Evolutionary conservation across 1,140 invertebrate genomes (phyloP).

Genomic region (Drosophila simulans): DNA sequence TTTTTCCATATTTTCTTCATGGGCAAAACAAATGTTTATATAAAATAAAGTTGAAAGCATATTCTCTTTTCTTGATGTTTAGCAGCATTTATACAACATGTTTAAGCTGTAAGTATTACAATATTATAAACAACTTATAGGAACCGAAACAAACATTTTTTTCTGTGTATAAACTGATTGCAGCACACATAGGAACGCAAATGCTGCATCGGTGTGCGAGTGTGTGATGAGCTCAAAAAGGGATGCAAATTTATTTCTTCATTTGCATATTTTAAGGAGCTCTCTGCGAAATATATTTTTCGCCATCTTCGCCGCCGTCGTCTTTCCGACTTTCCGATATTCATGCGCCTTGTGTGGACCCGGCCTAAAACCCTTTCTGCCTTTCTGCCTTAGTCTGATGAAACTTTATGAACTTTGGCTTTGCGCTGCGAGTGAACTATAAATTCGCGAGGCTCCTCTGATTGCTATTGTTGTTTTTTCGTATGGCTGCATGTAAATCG

Average conservation of each 20-base stretch:
- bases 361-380: slow-evolving; percentile 16
- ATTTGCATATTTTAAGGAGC: slow-evolving; percentile 85
- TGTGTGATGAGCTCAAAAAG: slow-evolving; percentile 57
- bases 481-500: slow-evolving; percentile 66
- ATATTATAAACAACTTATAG: neutral
- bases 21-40: too few species aligned
- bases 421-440: slow-evolving; percentile 64
- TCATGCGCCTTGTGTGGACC: slow-evolving; percentile 28
- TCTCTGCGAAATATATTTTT: slow-evolving; percentile 72
- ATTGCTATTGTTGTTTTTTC: slow-evolving; percentile 61
- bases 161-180: slow-evolving; percentile 54
- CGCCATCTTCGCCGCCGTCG: slow-evolving; percentile 57
- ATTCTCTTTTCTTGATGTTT: too few species aligned
- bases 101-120: too few species aligned
- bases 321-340: slow-evolving; percentile 65
- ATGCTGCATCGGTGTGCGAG: slow-evolving; percentile 25
- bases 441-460: slow-evolving; percentile 68
- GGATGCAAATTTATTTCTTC: slow-evolving; percentile 84
- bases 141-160: neutral
- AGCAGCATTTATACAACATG: too few species aligned
- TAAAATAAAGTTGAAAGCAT: too few species aligned
- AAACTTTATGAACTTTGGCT: slow-evolving; percentile 83
- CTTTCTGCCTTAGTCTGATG: slow-evolving; percentile 54
- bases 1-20: too few species aligned
- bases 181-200: slow-evolving; percentile 20